Evolutionary conservation across 2,888 invertebrate genomes (phyloP), one percentile per base, ranked within the genome.

Genomic region (Diarsia rubi): DNA sequence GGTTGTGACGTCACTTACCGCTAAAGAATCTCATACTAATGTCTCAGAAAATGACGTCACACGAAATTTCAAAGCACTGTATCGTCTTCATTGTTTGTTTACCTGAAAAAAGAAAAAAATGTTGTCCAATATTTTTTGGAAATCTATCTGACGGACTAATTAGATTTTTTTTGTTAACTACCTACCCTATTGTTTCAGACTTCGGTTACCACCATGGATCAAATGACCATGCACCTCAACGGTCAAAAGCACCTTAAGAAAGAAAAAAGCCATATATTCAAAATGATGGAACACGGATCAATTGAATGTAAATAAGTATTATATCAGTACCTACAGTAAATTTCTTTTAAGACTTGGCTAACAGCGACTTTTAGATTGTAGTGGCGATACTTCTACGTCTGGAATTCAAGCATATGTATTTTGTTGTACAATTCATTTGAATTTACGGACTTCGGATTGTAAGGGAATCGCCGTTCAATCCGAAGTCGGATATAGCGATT

Each of bases 221-320:
- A 97, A 90, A 94, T 98, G 91, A 97, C 97, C 3, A 95, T 95
- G 90, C 97, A 98, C 90, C 90, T 97, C 82, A 97, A 97, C 73
- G 97, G 97, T 47, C 97, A 97, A 79, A 97, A 94, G 74, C 98
- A 98, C 91, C 94, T 96, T 67, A 90, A 95, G 52, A 97, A 97
- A 87, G 95, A 97, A 83, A 97, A 96, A 86, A 91, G 91, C 6
- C 91, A 95, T 78, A 96, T 96, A 52, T 88, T 95, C 44, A 90
- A 90, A 47, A 93, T 95, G 89, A 95, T 95, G 94, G 92, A 91
- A 83, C 91, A 91, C 2, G 88, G 79, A 4, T 3, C 12, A 47
- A n/a, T 37, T 1, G 65, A 21, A 37, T 70, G 81, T 78, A 77
- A 84, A 65, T 66, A 37, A 37, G 44, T 47, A 24, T 37, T 37